Percentiles rank a stretch among this genome's conserved stretches.
Conservation (phyloP, 2,113 vertebrate species). For the Mystacornis crossleyi region DNA sequence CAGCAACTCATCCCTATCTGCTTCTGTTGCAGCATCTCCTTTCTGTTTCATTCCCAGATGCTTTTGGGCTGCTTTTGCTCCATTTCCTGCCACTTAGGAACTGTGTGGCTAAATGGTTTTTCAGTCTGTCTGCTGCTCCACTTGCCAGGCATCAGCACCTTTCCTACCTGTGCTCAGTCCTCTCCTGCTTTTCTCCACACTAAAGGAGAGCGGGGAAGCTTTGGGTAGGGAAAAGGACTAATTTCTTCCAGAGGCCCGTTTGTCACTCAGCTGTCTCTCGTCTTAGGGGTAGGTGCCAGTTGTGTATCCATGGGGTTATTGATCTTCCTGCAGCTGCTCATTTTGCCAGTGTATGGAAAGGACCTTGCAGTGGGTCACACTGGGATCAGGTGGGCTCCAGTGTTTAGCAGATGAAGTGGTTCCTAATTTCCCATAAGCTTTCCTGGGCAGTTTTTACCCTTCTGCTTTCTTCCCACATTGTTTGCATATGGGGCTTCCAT, state of each 20-base stretch:
- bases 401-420: neutral
- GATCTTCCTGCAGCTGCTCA: neutral
- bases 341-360: neutral
- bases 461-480: neutral
- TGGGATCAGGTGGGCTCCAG: neutral
- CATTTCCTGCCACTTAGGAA: neutral
- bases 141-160: neutral
- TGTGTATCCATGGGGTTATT: neutral
- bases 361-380: neutral
- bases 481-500: neutral
- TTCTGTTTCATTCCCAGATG: neutral
- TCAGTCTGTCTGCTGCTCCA: neutral
- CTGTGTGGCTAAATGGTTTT: neutral
- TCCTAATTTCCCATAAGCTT: neutral
- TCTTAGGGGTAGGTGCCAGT: neutral
- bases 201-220: neutral
- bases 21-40: neutral
- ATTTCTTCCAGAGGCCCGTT: neutral
- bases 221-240: neutral
- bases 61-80: neutral
- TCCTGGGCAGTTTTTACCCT: neutral
- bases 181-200: neutral
- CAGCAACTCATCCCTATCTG: too few species aligned
- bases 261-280: neutral
- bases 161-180: neutral